These are phyloP conservation scores for Sebastes steindachneri DNA, from an alignment of 2,797 vertebrate species.

Conservation along the genomic window DNA sequence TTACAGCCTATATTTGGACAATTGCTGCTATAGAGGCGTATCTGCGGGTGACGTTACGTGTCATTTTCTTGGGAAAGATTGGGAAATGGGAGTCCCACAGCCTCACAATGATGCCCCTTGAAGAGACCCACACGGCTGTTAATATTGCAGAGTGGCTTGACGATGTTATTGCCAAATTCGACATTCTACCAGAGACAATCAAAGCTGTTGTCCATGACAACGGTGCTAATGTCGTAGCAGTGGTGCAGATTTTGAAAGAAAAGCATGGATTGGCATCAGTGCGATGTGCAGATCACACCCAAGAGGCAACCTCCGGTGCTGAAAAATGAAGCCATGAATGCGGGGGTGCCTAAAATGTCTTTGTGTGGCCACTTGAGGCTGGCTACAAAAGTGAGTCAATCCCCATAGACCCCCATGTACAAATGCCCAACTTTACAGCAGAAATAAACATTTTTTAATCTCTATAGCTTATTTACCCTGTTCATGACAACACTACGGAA, in stretches of 20 bases:
- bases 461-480: background rate
- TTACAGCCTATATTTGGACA: background rate
- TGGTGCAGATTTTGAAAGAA: background rate
- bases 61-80: no score
- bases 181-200: background rate
- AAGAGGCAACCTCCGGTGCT: background rate
- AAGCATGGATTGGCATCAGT: background rate
- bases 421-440: background rate
- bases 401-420: accelerated
- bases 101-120: background rate
- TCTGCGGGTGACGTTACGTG: no score
- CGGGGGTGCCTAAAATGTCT: background rate
- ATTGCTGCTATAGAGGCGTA: background rate
- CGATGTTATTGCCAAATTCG: background rate
- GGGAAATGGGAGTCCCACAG: no score
- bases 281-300: background rate
- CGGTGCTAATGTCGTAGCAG: background rate
- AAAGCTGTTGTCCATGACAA: background rate
- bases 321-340: background rate
- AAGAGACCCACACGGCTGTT: background rate
- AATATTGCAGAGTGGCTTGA: background rate
- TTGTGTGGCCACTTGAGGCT: background rate
- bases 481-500: no score
- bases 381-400: background rate
- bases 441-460: background rate